Percentiles rank a stretch among this genome's conserved stretches.
Evolutionary conservation across 2,888 invertebrate genomes (phyloP).

Genomic region (Salpingus planirostris): DNA sequence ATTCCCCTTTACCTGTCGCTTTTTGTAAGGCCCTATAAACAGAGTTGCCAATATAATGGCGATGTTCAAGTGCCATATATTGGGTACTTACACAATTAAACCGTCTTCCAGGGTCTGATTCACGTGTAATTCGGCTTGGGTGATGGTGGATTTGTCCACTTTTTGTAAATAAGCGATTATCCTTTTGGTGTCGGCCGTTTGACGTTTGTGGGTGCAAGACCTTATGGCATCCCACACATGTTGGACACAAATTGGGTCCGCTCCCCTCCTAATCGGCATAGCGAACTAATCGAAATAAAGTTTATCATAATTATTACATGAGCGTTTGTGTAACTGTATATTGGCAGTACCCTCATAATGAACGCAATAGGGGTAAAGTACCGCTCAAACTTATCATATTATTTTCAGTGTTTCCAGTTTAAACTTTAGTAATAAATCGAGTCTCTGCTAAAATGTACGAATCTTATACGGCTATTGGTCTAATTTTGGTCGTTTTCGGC

Average conservation of each 20-base stretch:
- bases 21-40: conserved; percentile 15
- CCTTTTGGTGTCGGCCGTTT: conserved; percentile 27
- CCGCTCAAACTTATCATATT: too few species aligned
- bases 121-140: conserved; percentile 33
- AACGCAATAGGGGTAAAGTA: conserved; percentile 4
- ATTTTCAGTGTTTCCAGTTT: too few species aligned
- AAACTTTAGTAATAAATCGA: too few species aligned
- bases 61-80: conserved; percentile 1
- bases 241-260: conserved; percentile 36
- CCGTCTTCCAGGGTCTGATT: conserved; percentile 34
- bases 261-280: conserved; percentile 37
- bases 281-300: neutral
- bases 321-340: too few species aligned
- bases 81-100: conserved; percentile 32
- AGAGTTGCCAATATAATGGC: conserved; percentile 3
- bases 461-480: conserved; percentile 29
- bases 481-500: conserved; percentile 26
- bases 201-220: conserved; percentile 25
- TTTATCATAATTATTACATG: too few species aligned
- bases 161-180: conserved; percentile 34
- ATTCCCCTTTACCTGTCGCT: conserved; percentile 16
- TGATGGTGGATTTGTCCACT: conserved; percentile 24
- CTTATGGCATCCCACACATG: conserved; percentile 39
- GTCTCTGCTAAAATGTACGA: conserved; percentile 28
- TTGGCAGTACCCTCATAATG: too few species aligned